Conservation (phyloP, 2,113 vertebrate species). For the Megalops atlanticus region DNA sequence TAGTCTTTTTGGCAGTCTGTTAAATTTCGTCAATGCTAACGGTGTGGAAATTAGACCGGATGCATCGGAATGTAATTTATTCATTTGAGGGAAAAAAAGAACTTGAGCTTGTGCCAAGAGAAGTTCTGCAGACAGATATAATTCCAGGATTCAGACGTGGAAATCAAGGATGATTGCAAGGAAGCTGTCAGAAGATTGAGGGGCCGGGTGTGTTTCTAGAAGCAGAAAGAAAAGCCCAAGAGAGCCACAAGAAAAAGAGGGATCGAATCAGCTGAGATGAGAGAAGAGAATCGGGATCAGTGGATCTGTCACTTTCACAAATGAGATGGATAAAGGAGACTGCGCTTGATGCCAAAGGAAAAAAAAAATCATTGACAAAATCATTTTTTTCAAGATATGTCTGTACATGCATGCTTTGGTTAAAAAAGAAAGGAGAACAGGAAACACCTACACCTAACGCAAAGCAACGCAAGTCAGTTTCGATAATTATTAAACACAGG, state of each 20-base stretch:
- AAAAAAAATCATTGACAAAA: neutral
- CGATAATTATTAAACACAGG: neutral
- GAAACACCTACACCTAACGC: too few species aligned
- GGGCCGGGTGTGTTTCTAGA: conserved; percentile 12
- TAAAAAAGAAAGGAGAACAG: too few species aligned
- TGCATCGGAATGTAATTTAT: conserved; percentile 34
- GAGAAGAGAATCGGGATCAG: neutral
- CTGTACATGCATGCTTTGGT: too few species aligned
- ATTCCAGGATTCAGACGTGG: conserved; percentile 32
- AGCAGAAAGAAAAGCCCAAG: neutral
- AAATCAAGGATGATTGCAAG: conserved; percentile 44
- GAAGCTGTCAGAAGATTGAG: conserved; percentile 46
- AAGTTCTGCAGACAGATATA: conserved; percentile 41
- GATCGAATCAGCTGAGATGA: neutral
- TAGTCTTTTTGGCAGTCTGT: conserved; percentile 50
- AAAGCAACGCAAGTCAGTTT: conserved; percentile 3
- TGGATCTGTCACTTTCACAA: neutral
- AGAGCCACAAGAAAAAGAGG: neutral
- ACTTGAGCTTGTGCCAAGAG: conserved; percentile 51
- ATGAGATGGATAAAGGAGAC: neutral
- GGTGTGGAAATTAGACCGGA: conserved; percentile 46
- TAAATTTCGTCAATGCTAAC: conserved; percentile 57
- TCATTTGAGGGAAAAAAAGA: conserved; percentile 32
- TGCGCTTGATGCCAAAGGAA: neutral
- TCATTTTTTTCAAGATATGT: neutral